phyloP scores from a whole-genome alignment of 2,888 invertebrate genomes.

The Drosophila mimetica region DNA sequence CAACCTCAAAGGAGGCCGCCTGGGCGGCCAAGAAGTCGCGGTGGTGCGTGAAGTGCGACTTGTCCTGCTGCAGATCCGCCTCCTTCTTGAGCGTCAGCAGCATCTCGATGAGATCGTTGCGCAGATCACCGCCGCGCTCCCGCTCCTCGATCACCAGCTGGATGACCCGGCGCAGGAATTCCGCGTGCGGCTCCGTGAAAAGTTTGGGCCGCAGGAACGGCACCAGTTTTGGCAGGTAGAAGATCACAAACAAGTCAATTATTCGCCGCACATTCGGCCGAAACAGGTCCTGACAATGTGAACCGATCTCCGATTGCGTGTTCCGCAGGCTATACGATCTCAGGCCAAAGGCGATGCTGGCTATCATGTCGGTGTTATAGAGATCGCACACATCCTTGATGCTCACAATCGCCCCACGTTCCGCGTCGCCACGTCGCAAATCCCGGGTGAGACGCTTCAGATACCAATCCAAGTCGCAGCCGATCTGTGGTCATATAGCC shows the following conservation, averaged over 20 bases:
- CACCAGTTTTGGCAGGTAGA: conserved; percentile 84
- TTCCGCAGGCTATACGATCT: conserved; percentile 84
- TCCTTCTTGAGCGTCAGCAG: conserved; percentile 84
- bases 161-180: conserved; percentile 84
- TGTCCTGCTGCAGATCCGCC: conserved; percentile 74
- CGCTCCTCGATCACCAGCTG: conserved; percentile 84
- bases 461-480: conserved; percentile 81
- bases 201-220: conserved; percentile 79
- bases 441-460: conserved; percentile 74
- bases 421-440: conserved; percentile 60
- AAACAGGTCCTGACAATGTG: conserved; percentile 83
- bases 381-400: conserved; percentile 82
- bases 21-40: conserved; percentile 83
- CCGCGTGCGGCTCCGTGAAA: conserved; percentile 70
- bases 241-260: conserved; percentile 83
- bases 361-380: conserved; percentile 85
- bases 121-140: conserved; percentile 81
- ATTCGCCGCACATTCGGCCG: conserved; percentile 74
- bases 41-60: conserved; percentile 76
- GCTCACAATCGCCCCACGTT: conserved; percentile 66
- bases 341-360: conserved; percentile 85
- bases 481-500: conserved; percentile 66
- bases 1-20: conserved; percentile 83
- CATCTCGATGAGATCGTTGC: conserved; percentile 86
- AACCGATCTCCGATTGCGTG: conserved; percentile 84